Evolutionary conservation across 2,113 vertebrate species (phyloP), one percentile per base, ranked within the genome.

Genomic region (Formicarius rufipectus): DNA sequence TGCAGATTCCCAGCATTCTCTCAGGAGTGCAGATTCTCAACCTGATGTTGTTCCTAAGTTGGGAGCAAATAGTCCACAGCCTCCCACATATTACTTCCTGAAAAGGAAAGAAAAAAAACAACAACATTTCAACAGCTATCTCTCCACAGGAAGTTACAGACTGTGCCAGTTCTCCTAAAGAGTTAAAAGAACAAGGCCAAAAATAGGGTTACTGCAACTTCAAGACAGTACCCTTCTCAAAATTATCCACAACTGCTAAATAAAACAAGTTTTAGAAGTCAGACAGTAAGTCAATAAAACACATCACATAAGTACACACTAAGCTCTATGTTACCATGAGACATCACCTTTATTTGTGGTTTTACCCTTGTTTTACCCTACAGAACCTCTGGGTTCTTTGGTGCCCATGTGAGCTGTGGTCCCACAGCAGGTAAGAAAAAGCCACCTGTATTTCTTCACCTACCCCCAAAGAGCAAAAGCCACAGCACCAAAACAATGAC

Each of bases 1-100:
- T 99, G 98, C 99, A 99, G 98, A 99, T 99, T 97, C 99, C 99
- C 98, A 99, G 99, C 99, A 99, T 99, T 98, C 98, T 99, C 98
- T 98, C 98, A 86, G 96, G 96, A 96, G 97, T 97, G 97, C 88
- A 97, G 95, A 96, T 96, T 97, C 94, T 96, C 98, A 98, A 96
- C 95, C 86, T 94, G 87, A 91, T n/a, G 84, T 92, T 95, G 98
- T 94, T 98, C 98, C 99, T 99, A 98, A 97, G 98, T 98, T 4
- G 97, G 97, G 86, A 98, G 98, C 96, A 97, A 96, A 94, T 98
- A 97, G 93, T 98, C 97, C 97, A 98, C 96, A 74, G 98, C 96
- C 84, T 96, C 97, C 98, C 97, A 98, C 99, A 99, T 99, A 98
- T 98, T 98, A 98, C 91, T 98, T 74, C 95, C 98, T 98, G 94